phyloP scores from a whole-genome alignment of 64 coral and sea anemone species.

The Hydrozoanthus tunicans region DNA sequence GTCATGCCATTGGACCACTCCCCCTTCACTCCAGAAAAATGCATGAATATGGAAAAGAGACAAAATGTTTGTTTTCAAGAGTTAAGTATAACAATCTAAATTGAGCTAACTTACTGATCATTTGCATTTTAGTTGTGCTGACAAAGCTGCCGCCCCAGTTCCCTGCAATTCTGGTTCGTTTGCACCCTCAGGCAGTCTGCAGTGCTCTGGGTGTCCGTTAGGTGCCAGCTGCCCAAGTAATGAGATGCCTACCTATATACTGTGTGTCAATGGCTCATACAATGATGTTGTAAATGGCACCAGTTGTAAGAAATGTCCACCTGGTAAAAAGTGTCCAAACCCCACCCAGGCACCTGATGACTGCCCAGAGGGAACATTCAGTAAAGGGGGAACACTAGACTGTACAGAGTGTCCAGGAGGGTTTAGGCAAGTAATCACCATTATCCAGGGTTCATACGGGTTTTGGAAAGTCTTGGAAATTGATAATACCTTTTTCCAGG shows the following conservation, averaged over 20 bases:
- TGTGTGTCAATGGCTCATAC: conserved; percentile 75
- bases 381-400: conserved; percentile 59
- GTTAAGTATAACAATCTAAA: too few relatives aligned
- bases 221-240: conserved; percentile 63
- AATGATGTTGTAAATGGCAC: conserved; percentile 48
- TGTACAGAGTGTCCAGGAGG: conserved; percentile 70
- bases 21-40: too few relatives aligned
- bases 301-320: conserved; percentile 59
- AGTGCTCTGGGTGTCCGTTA: conserved; percentile 67
- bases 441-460: too few relatives aligned
- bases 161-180: conserved; percentile 47
- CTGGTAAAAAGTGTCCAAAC: conserved; percentile 71
- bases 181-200: conserved; percentile 51
- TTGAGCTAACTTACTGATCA: too few relatives aligned
- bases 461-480: too few relatives aligned
- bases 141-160: conserved; percentile 34
- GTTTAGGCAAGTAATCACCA: conserved; percentile 43
- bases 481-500: too few relatives aligned
- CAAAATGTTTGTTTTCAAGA: too few relatives aligned
- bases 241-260: conserved; percentile 48
- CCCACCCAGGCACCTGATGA: conserved; percentile 51
- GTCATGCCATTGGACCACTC: too few relatives aligned
- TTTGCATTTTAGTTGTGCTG: conserved; percentile 43
- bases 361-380: conserved; percentile 74
- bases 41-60: too few relatives aligned